These are phyloP conservation scores for Picathartes gymnocephalus DNA, from an alignment of 2,113 vertebrate species.

Conservation along the genomic window DNA sequence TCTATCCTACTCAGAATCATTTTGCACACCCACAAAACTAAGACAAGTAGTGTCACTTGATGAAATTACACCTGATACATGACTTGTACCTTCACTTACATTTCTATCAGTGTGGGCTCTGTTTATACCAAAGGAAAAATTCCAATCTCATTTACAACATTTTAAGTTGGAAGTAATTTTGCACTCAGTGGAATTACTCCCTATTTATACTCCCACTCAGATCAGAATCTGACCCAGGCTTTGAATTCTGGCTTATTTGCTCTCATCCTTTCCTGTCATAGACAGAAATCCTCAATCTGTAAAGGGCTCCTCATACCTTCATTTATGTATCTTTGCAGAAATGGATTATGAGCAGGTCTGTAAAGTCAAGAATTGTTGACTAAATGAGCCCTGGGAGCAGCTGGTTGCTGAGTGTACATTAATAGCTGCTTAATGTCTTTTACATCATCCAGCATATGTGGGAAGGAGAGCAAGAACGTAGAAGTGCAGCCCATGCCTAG, in stretches of 20 bases:
- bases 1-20: conserved; percentile 36
- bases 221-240: not conserved
- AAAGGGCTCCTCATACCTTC: not conserved
- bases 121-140: not conserved
- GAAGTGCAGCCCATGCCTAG: not conserved
- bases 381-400: not conserved
- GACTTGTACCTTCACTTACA: not conserved
- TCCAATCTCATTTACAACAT: not conserved
- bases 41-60: conserved; percentile 38
- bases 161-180: not conserved
- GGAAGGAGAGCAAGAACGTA: not conserved
- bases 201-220: not conserved
- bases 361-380: not conserved
- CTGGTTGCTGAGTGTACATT: not conserved
- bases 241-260: not conserved
- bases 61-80: not conserved
- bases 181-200: not conserved
- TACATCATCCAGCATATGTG: not conserved
- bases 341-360: not conserved
- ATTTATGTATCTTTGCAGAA: not conserved
- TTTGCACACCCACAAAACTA: conserved; percentile 53
- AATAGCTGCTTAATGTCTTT: not conserved
- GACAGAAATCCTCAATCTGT: not conserved
- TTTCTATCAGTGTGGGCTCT: not conserved
- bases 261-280: not conserved